Evolutionary conservation across 1,140 invertebrate species (phyloP).

Genomic region (Cydia fagiglandana): DNA sequence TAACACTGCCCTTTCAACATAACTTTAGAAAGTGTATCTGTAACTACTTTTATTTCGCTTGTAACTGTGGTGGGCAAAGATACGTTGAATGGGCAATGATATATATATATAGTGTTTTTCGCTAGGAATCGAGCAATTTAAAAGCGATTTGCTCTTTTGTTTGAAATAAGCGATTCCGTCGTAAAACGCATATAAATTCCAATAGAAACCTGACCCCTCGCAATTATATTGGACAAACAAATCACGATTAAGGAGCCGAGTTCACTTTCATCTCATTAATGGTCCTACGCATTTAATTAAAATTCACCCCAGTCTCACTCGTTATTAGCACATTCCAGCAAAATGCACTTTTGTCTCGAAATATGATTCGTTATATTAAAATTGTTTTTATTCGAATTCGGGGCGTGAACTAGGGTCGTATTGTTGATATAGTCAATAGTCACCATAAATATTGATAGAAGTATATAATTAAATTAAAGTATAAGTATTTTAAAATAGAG

Average conservation of each 20-base stretch:
- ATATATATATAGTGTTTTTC: no score
- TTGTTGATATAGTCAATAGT: background rate
- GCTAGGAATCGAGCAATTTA: no score
- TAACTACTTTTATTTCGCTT: no score
- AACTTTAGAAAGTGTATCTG: no score
- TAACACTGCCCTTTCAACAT: no score
- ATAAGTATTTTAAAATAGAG: no score
- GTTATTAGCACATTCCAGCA: constrained; percentile 67
- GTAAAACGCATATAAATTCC: constrained; percentile 33
- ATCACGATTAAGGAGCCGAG: constrained; percentile 61
- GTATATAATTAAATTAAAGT: no score
- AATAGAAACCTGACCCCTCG: constrained; percentile 37
- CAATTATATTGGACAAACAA: constrained; percentile 66
- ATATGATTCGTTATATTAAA: background rate
- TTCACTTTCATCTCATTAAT: constrained; percentile 71
- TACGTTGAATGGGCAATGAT: no score
- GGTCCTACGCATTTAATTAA: constrained; percentile 71
- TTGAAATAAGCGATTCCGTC: background rate
- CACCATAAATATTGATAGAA: no score
- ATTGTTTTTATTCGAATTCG: background rate
- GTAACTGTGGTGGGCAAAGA: no score
- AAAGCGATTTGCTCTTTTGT: background rate
- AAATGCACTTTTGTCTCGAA: constrained; percentile 20
- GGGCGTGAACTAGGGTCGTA: background rate
- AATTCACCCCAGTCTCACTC: constrained; percentile 65